Percentiles rank a stretch among this genome's conserved stretches.
These are phyloP conservation scores for Mnemiopsis leidyi DNA, from an alignment of 37 sponge, comb jelly and placozoan genomes.

Conservation along the genomic window DNA sequence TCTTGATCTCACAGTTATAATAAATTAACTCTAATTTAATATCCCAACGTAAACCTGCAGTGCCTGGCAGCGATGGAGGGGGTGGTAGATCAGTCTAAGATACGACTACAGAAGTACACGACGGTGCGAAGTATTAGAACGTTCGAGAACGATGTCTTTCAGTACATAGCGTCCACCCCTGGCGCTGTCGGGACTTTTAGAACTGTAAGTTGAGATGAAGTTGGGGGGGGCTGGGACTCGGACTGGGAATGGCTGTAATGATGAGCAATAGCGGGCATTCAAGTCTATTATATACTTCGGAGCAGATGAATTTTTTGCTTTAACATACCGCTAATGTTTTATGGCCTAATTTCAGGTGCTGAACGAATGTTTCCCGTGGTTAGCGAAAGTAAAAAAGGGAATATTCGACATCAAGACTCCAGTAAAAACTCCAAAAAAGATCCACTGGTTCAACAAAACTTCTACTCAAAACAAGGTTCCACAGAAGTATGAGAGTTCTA, in stretches of 20 bases:
- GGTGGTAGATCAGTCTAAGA: background rate
- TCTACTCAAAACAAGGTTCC: background rate
- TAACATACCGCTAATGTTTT: no score
- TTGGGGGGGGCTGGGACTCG: no score
- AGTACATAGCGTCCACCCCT: background rate
- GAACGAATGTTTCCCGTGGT: slow-evolving; percentile 31
- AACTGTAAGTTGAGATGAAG: background rate
- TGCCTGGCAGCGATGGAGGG: background rate
- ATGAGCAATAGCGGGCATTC: no score
- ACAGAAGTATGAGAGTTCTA: background rate
- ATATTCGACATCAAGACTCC: background rate
- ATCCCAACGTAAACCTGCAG: no score
- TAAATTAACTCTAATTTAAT: no score
- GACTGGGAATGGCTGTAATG: no score
- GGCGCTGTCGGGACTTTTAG: slow-evolving; percentile 15
- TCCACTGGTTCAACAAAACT: background rate
- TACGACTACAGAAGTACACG: background rate
- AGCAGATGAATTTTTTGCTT: no score
- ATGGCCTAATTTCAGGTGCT: background rate
- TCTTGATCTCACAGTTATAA: no score
- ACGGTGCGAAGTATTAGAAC: background rate
- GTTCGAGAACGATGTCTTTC: slow-evolving; percentile 3
- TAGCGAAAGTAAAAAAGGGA: background rate
- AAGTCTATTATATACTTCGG: no score
- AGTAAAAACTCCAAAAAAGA: slow-evolving; percentile 3